Percentiles rank a stretch among this genome's conserved stretches.
Evolutionary conservation across 2,797 vertebrate genomes (phyloP).

Genomic region (Bradypodion pumilum): DNA sequence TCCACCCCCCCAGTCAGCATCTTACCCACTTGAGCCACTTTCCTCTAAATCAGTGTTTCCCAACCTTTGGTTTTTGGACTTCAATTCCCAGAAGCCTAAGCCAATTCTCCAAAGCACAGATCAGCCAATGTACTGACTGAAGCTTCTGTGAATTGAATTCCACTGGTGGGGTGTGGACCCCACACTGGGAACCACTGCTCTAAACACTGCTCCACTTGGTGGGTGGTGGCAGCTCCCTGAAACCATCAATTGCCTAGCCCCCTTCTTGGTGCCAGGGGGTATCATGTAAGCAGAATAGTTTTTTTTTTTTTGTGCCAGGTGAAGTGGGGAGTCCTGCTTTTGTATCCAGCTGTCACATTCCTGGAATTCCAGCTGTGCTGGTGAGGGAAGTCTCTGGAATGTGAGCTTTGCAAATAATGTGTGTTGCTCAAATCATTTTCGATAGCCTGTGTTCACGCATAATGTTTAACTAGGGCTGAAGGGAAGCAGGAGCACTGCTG

Average conservation of each 20-base stretch:
- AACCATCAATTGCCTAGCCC: neutral
- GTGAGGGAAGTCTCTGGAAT: neutral
- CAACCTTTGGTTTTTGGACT: no score
- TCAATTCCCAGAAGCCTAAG: no score
- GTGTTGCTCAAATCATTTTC: neutral
- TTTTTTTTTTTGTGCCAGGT: neutral
- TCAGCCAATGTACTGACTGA: no score
- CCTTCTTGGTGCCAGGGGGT: constrained; percentile 7
- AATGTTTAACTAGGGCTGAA: constrained; percentile 26
- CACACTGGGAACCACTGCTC: no score
- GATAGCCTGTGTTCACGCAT: neutral
- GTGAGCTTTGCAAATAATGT: neutral
- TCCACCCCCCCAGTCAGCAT: no score
- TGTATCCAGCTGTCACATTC: constrained; percentile 21
- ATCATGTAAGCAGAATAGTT: neutral
- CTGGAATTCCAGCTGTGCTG: constrained; percentile 11
- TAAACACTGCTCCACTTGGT: neutral
- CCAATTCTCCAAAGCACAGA: no score
- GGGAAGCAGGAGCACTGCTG: neutral
- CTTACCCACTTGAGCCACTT: no score
- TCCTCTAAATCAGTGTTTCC: no score
- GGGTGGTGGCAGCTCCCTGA: neutral
- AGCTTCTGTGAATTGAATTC: no score
- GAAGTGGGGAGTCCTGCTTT: neutral
- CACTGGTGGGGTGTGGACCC: no score